Percentiles rank a stretch among this genome's conserved stretches.
Evolutionary conservation across 2,113 vertebrate genomes (phyloP).

Genomic region (Acanthisitta chloris): DNA sequence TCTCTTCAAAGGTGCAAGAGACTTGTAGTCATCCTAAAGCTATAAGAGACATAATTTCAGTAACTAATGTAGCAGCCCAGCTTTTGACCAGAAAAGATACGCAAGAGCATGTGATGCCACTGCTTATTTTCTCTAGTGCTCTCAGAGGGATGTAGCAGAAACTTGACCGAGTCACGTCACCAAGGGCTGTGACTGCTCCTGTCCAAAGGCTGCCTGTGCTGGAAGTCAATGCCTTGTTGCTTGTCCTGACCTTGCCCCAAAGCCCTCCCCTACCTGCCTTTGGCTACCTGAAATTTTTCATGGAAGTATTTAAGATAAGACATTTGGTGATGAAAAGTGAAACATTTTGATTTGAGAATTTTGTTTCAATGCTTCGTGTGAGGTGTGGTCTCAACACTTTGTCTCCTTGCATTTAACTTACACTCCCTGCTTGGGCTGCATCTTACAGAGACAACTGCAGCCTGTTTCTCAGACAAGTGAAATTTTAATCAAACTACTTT

Average conservation of each 20-base stretch:
- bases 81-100: background rate
- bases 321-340: background rate
- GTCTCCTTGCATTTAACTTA: background rate
- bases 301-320: background rate
- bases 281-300: background rate
- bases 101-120: background rate
- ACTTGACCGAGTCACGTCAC: background rate
- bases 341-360: background rate
- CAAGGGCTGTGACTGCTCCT: background rate
- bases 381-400: fast-evolving
- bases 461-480: background rate
- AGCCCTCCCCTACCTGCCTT: background rate
- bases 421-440: background rate
- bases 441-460: background rate
- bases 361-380: background rate
- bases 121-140: background rate
- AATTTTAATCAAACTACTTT: background rate
- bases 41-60: background rate
- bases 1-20: background rate
- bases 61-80: background rate
- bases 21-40: background rate
- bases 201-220: background rate
- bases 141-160: fast-evolving
- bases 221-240: background rate
- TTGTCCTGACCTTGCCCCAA: background rate